Evolutionary conservation across 2,797 vertebrate genomes (phyloP), one percentile per base, ranked within the genome.

Genomic region (Xyrichtys novacula): DNA sequence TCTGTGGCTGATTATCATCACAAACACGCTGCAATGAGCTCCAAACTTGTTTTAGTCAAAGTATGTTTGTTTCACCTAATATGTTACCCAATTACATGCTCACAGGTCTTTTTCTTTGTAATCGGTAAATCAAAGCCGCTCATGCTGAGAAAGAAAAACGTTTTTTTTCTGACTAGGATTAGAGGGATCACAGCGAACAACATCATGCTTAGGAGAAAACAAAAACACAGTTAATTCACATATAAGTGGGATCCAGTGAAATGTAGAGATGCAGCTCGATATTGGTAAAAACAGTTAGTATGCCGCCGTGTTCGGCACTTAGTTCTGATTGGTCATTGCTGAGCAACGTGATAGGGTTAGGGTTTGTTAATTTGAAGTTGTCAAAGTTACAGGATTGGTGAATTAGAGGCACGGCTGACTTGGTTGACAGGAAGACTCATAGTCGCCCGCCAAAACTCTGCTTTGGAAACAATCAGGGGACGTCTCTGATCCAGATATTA

Each of bases 1-100:
- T 65, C 52, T 19, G 32, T 49, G 57, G 55, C 67, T 80, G 68
- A 85, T 85, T 85, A 83, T 59, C 64, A 72, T 74, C 46, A 47
- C 74, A 74, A 74, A 71, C 4, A 40, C 12, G 22, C 58, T 47
- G 42, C 50, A 71, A 29, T 17, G 11, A 52, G 34, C 73, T 62
- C 47, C 23, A 56, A 80, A 74, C 46, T 46, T 65, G 44, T 71
- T 59, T 47, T 78, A 69, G 34, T 70, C 54, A 65, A 77, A 60
- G 26, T 56, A 34, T 59, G 64, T 55, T 69, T 57, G 50, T 78
- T 78, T 56, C 40, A 63, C 55, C 39, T 58, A 48, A 84, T 60
- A 75, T 81, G 64, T 69, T 58, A 71, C 73, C 65, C 50, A 68
- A 72, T 77, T 79, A 68, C 10, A 58, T 3, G 25, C 66, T 67